These are phyloP conservation scores for Aplysina aerophoba DNA, from an alignment of 37 sponge, comb jelly and placozoan species.

Conservation along the genomic window DNA sequence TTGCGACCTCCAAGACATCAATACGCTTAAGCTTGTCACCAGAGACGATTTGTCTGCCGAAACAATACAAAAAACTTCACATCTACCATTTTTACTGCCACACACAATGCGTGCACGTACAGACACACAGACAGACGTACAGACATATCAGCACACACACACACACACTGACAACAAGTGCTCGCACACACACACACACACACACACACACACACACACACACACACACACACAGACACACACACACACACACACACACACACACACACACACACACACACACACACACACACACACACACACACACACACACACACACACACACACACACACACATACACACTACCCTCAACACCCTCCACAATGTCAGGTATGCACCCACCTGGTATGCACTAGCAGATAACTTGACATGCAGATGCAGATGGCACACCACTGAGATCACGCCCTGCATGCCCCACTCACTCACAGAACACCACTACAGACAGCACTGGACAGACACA, in stretches of 20 bases:
- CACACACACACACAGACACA: conserved; percentile 22
- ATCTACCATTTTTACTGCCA: too few relatives aligned
- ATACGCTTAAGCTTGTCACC: not conserved
- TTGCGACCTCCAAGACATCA: not conserved
- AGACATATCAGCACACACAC: not conserved
- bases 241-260: conserved; percentile 36
- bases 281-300: conserved; percentile 22
- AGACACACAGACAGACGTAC: not conserved
- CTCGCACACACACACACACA: conserved; percentile 32
- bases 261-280: conserved; percentile 31
- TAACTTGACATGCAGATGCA: too few relatives aligned
- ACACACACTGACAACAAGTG: not conserved
- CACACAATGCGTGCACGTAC: too few relatives aligned
- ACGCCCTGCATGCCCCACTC: too few relatives aligned
- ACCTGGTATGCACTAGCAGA: too few relatives aligned
- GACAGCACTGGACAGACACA: too few relatives aligned
- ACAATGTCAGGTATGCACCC: too few relatives aligned
- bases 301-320: conserved; percentile 18
- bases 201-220: conserved; percentile 39
- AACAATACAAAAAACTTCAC: too few relatives aligned
- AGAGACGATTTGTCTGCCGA: not conserved
- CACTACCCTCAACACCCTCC: too few relatives aligned
- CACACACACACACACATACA: not conserved
- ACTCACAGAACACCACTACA: too few relatives aligned
- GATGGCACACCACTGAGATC: too few relatives aligned